A percentile compares a stretch with the other conserved stretches of the same genome.
Evolutionary conservation across 2,797 vertebrate genomes (phyloP).

Genomic region (Syncerus caffer): DNA sequence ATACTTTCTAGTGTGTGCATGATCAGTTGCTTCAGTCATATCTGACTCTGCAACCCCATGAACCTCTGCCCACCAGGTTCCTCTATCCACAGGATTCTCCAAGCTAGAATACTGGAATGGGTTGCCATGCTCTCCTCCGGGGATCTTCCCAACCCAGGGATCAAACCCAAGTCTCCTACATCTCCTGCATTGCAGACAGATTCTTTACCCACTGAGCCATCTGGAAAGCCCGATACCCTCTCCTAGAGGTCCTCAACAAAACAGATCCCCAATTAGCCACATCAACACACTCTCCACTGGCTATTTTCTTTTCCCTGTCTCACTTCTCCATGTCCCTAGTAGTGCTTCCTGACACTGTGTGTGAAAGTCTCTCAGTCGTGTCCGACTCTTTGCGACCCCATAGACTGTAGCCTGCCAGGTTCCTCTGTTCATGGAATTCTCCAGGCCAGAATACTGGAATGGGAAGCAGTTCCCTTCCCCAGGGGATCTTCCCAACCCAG

Average conservation of each 20-base stretch:
- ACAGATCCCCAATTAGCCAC: background rate
- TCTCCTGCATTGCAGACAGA: background rate
- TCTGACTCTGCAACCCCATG: background rate
- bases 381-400: background rate
- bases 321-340: background rate
- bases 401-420: background rate
- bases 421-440: background rate
- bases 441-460: background rate
- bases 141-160: background rate
- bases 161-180: background rate
- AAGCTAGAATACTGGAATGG: background rate
- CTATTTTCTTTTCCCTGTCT: background rate
- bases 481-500: background rate
- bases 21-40: background rate
- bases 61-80: background rate
- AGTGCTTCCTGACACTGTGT: background rate
- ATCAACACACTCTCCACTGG: background rate
- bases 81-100: background rate
- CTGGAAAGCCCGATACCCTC: background rate
- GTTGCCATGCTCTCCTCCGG: background rate
- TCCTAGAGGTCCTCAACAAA: background rate
- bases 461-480: background rate
- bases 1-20: background rate
- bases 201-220: background rate
- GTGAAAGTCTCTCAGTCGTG: background rate